Percentiles rank a stretch among this genome's conserved stretches.
phyloP scores from a whole-genome alignment of 1,140 invertebrate genomes.

The Popillia japonica region DNA sequence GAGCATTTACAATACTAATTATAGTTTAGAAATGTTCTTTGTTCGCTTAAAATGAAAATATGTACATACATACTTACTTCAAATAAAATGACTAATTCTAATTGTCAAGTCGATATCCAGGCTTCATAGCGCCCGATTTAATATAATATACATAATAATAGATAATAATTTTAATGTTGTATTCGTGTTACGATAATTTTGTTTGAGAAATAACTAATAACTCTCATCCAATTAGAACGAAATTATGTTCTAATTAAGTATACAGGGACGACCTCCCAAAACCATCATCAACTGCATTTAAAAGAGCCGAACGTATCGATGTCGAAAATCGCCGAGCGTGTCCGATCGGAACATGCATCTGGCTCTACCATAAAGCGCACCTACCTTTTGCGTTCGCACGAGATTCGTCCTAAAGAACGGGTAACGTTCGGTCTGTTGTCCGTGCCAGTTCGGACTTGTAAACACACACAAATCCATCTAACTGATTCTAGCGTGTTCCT shows the following conservation, averaged over 20 bases:
- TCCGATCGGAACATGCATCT: conserved; percentile 25
- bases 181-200: too few relatives aligned
- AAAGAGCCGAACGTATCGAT: conserved; percentile 12
- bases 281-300: neutral
- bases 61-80: too few relatives aligned
- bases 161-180: too few relatives aligned
- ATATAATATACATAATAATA: too few relatives aligned
- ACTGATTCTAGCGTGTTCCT: neutral
- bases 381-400: conserved; percentile 4
- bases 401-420: conserved; percentile 27
- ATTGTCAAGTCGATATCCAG: too few relatives aligned
- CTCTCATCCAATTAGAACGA: neutral
- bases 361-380: conserved; percentile 15
- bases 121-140: too few relatives aligned
- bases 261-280: too few relatives aligned
- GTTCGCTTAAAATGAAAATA: too few relatives aligned
- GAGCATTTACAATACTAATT: too few relatives aligned
- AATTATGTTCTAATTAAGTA: neutral
- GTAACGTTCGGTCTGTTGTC: neutral
- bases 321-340: conserved; percentile 18
- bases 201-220: neutral
- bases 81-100: too few relatives aligned
- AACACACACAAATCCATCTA: neutral
- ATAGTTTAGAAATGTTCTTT: too few relatives aligned
- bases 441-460: neutral